phyloP scores from a whole-genome alignment of 23 tunicate species.

The Ascidia mentula region DNA sequence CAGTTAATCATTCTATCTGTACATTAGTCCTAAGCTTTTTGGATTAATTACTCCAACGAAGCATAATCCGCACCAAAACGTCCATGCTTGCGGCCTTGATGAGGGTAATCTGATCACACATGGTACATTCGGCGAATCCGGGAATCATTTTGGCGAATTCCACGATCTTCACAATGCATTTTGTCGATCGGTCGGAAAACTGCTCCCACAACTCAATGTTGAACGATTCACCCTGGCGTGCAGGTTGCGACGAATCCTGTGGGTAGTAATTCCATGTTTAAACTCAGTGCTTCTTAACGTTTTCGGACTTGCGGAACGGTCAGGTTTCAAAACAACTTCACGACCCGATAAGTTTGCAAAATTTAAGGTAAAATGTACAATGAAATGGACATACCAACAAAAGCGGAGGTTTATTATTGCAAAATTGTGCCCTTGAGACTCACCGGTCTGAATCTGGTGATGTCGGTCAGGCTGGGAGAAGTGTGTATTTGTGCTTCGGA shows the following conservation, averaged over 20 bases:
- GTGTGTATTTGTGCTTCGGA: conserved; percentile 49
- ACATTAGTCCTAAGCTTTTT: no score
- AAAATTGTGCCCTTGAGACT: not conserved
- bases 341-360: no score
- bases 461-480: conserved; percentile 37
- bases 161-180: conserved; percentile 68
- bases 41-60: no score
- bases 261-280: not conserved
- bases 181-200: conserved; percentile 56
- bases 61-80: conserved; percentile 58
- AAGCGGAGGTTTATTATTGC: no score
- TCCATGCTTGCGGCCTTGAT: conserved; percentile 64
- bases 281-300: not conserved
- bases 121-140: conserved; percentile 44
- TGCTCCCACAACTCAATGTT: conserved; percentile 42
- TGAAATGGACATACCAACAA: no score
- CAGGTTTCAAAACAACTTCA: no score
- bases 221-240: conserved; percentile 1
- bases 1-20: no score
- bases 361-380: no score
- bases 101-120: conserved; percentile 38
- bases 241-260: not conserved
- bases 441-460: conserved; percentile 47
- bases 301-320: no score
- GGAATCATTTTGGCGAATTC: conserved; percentile 61